Conservation (phyloP, 1,140 invertebrate genomes). For the Pteromalus puparum region DNA sequence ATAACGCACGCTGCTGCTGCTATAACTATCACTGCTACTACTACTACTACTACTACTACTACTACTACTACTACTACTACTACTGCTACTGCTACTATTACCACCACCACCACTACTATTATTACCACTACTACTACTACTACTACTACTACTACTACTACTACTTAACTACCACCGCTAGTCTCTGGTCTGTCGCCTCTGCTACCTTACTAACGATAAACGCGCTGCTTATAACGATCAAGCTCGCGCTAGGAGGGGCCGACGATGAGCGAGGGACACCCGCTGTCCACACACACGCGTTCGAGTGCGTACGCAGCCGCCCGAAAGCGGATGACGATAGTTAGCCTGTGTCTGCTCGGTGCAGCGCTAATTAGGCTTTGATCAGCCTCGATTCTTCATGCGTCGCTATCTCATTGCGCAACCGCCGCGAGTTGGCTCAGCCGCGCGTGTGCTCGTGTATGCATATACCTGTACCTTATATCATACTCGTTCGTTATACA, state of each 20-base stretch:
- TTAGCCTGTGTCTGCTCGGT: neutral
- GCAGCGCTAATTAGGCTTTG: constrained; percentile 15
- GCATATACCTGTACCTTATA: neutral
- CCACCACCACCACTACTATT: neutral
- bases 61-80: neutral
- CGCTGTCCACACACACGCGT: no score
- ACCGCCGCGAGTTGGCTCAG: neutral
- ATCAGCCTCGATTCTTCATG: neutral
- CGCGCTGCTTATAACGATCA: neutral
- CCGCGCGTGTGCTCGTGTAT: neutral
- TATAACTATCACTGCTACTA: neutral
- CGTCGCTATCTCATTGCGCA: constrained; percentile 7
- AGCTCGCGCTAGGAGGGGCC: neutral
- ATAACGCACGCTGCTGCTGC: neutral
- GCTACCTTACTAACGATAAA: constrained; percentile 18
- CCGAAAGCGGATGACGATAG: neutral
- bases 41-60: neutral
- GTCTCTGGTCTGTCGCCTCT: neutral
- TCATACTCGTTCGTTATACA: no score
- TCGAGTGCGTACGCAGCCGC: neutral
- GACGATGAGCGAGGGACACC: neutral
- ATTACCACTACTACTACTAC: neutral
- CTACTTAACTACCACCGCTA: neutral
- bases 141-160: neutral
- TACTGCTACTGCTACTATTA: neutral